phyloP scores from a whole-genome alignment of 2,888 invertebrate genomes.

The Ethmia dodecea region DNA sequence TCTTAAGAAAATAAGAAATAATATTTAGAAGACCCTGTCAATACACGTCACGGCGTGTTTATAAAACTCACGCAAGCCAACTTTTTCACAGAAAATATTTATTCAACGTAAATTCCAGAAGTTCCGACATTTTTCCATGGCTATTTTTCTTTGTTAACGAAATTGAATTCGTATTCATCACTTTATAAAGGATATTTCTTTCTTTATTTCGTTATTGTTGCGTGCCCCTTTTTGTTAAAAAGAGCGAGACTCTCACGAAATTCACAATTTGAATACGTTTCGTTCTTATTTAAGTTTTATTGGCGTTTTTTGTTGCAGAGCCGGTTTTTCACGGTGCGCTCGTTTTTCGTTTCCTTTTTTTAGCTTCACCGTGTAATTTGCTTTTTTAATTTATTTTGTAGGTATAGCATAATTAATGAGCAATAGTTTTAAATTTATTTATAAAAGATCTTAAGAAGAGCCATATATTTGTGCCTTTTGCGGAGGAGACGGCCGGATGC shows the following conservation, averaged over 20 bases:
- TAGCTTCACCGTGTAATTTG: too few relatives aligned
- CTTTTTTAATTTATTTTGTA: too few relatives aligned
- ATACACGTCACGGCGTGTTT: slow-evolving; percentile 3
- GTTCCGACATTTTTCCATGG: slow-evolving; percentile 10
- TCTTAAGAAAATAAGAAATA: slow-evolving; percentile 7
- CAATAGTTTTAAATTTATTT: neutral
- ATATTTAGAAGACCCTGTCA: slow-evolving; percentile 9
- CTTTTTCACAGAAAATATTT: slow-evolving; percentile 7
- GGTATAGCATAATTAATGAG: too few relatives aligned
- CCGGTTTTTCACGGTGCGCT: neutral
- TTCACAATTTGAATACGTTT: slow-evolving; percentile 3
- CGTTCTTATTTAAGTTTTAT: slow-evolving; percentile 1
- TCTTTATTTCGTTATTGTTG: slow-evolving; percentile 17
- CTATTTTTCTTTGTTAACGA: slow-evolving; percentile 21
- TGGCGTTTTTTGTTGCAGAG: neutral
- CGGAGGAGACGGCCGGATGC: too few relatives aligned
- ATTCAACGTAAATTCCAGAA: slow-evolving; percentile 11
- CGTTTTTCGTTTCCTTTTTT: neutral
- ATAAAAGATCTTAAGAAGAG: neutral
- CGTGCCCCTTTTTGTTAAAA: slow-evolving; percentile 5
- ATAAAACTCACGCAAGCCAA: neutral
- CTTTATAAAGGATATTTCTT: slow-evolving; percentile 17
- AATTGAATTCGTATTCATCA: slow-evolving; percentile 22
- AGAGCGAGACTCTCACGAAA: neutral
- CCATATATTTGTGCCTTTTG: too few relatives aligned